Base-by-base conservation (phyloP, 2,888 invertebrate genomes). In the Patella depressa region DNA sequence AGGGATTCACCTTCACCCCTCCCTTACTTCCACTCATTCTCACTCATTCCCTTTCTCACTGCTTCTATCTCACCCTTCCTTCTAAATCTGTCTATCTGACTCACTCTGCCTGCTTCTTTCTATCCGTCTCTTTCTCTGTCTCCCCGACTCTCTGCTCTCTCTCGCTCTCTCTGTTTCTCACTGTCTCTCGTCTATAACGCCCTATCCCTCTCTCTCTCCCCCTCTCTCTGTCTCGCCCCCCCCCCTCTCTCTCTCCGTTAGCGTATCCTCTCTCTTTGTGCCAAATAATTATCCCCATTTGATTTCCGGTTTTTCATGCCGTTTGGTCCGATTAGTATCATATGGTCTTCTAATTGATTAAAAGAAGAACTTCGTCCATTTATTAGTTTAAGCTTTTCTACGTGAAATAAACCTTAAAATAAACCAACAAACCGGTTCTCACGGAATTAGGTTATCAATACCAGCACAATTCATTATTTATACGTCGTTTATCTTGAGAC, bases 161-260 rank as follows among this genome's bases (percentile, higher is more conserved):
- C 34, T 34, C 0, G 4, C 0, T 34, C 7, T 34, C 34, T 4
- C 9, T 4, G 7, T 7, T 53, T 65, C 69, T 69, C 53, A 45
- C n/a, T 65, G 53, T 69, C 19, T 34, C 69, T 15, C 71, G 71
- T 55, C 78, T 74, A 69, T 75, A 74, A 79, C 69, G 74, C 76
- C 45, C 73, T 74, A 12, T 70, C 74, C 72, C 19, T 55, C 65
- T 71, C 81, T 5, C 34, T 81, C 53, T 53, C 75, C 1, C 45
- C 7, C 7, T 7, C 0, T 45, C 45, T 45, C 7, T 45, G 7
- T 45, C 9, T 45, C 34, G n/a, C 75, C 73, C 24, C 15, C 29
- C 34, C 14, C 53, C 54, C 24, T 71, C 19, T 19, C 79, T 57
- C 54, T 82, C 15, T 72, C 75, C 72, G 71, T 53, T 14, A 17